Evolutionary conservation across 2,797 vertebrate species (phyloP), one percentile per base, ranked within the genome.

Genomic region (Myiothlypis coronata): DNA sequence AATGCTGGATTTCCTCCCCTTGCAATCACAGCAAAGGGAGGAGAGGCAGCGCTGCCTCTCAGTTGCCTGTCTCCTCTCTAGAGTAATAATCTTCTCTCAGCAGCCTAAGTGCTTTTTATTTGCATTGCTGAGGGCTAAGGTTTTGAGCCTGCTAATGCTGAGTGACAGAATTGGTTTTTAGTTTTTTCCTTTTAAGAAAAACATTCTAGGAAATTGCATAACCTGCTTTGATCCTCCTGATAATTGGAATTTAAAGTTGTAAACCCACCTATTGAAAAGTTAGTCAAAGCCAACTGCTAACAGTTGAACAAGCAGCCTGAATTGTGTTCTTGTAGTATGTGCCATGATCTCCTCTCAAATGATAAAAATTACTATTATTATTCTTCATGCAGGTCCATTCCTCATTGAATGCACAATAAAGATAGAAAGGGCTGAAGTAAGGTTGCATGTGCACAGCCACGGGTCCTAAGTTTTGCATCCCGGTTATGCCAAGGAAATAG

Each of bases 151-250:
- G 49, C 64, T 96, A 92, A 92, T 87, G 90, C 89, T 92, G 92
- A 94, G 60, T 95, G 92, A 91, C 90, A 94, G 90, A 89, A 90
- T 43, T 87, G 81, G 23, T 79, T 93, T 95, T 84, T 39, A 89
- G 84, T 20, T 60, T 63, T 95, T 89, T 93, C 75, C 64, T 92
- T 56, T 89, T 39, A 53, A 96, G 75, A 93, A 95, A 96, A 93
- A 82, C 81, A 75, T 90, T 82, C 68, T 87, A 92, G 60, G 80
- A 92, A 90, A 95, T 90, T 96, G 89, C 75, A 80, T 92, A 92
- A 96, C 90, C 63, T 84, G 44, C 70, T 94, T 76, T 92, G 83
- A 95, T 95, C 86, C 60, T 81, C 85, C 71, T 55, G 63, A 77
- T 87, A 87, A 89, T 56, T 74, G 90, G 61, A 95, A 94, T 85